Conservation (phyloP, 2,888 invertebrate species). For the Eudemis profundana region DNA sequence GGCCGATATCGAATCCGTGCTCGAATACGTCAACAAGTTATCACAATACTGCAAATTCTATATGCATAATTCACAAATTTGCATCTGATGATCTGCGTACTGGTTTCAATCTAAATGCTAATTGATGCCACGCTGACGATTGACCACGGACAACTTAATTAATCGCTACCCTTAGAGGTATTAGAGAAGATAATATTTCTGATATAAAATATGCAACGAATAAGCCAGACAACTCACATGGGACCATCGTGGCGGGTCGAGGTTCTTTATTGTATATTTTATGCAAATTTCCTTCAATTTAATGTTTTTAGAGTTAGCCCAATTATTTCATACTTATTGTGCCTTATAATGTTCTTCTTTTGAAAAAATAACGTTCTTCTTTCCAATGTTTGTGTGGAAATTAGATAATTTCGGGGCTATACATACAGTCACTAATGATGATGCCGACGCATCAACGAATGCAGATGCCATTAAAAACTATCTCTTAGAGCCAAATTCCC, state of each 20-base stretch:
- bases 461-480: too few species aligned
- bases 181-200: constrained; percentile 25
- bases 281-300: background rate
- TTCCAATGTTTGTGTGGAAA: too few species aligned
- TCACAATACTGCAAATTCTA: constrained; percentile 38
- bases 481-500: too few species aligned
- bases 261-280: constrained; percentile 10
- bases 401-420: too few species aligned
- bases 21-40: constrained; percentile 36
- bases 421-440: too few species aligned
- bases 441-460: too few species aligned
- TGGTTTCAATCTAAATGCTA: constrained; percentile 63
- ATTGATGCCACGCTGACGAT: constrained; percentile 52
- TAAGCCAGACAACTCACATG: background rate
- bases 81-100: constrained; percentile 54
- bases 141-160: constrained; percentile 45
- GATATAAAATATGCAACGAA: constrained; percentile 31
- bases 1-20: constrained; percentile 17
- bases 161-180: constrained; percentile 35
- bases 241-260: constrained; percentile 9
- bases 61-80: constrained; percentile 53
- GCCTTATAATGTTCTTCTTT: too few species aligned
- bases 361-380: too few species aligned
- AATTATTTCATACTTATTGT: too few species aligned
- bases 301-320: background rate